These are phyloP conservation scores for Probaryconus sp. DNA, from an alignment of 1,140 invertebrate genomes.

Conservation along the genomic window DNA sequence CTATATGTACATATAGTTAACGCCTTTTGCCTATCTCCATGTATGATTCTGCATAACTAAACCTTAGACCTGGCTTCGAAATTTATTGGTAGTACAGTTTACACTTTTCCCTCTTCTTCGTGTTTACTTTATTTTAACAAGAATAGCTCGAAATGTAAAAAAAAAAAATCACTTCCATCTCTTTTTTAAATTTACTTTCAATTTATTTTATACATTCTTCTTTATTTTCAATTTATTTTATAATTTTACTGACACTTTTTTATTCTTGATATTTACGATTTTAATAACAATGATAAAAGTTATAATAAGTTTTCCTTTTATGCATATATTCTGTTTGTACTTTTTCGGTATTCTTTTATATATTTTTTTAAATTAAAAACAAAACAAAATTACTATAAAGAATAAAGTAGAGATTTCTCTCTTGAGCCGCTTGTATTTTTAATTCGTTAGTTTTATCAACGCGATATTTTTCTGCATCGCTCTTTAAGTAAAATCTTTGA, in stretches of 20 bases:
- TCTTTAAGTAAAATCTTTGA: constrained; percentile 27
- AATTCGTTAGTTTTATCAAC: constrained; percentile 19
- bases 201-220: too few relatives aligned
- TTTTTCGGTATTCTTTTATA: too few relatives aligned
- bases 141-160: constrained; percentile 8
- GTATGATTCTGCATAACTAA: constrained; percentile 40
- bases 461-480: constrained; percentile 27
- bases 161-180: too few relatives aligned
- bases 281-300: too few relatives aligned
- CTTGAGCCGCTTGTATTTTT: constrained; percentile 15
- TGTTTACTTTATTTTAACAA: constrained; percentile 23
- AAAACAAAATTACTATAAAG: too few relatives aligned
- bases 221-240: too few relatives aligned
- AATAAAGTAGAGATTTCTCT: constrained; percentile 20
- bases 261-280: too few relatives aligned
- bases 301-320: too few relatives aligned
- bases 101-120: constrained; percentile 21
- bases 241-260: too few relatives aligned
- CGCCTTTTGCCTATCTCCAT: constrained; percentile 33
- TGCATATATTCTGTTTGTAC: too few relatives aligned
- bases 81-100: constrained; percentile 35
- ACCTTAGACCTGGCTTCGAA: constrained; percentile 19
- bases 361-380: too few relatives aligned
- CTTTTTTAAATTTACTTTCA: too few relatives aligned
- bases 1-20: constrained; percentile 37